Evolutionary conservation across 2,797 vertebrate genomes (phyloP).

Genomic region (Onychomys arenicola): DNA sequence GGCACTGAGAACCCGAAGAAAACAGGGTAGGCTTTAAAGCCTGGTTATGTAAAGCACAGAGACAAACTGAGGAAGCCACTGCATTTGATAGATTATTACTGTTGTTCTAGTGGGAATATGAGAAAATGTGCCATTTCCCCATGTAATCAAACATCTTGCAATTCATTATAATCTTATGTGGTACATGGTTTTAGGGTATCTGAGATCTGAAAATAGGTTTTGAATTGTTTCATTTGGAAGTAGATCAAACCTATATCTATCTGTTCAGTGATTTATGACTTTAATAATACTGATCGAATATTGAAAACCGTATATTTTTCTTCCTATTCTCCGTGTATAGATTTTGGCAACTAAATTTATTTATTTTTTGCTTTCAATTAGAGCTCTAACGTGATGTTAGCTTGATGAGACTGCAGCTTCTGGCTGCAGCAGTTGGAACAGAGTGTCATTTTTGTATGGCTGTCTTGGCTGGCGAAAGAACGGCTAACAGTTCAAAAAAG

Average conservation of each 20-base stretch:
- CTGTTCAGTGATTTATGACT: slow-evolving; percentile 67
- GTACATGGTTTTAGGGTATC: slow-evolving; percentile 62
- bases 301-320: slow-evolving; percentile 50
- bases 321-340: slow-evolving; percentile 48
- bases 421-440: slow-evolving; percentile 43
- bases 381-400: slow-evolving; percentile 33
- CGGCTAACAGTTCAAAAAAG: background rate
- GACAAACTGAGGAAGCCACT: slow-evolving; percentile 14
- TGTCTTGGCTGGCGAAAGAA: slow-evolving; percentile 27
- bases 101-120: slow-evolving; percentile 69
- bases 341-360: slow-evolving; percentile 42
- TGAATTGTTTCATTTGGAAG: slow-evolving; percentile 67
- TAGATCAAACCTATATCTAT: slow-evolving; percentile 45
- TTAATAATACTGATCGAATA: slow-evolving; percentile 59
- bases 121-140: slow-evolving; percentile 68
- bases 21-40: background rate
- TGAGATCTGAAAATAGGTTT: slow-evolving; percentile 58
- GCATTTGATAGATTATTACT: slow-evolving; percentile 74
- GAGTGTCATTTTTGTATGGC: slow-evolving; percentile 40
- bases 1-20: slow-evolving; percentile 64
- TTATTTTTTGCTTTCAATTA: slow-evolving; percentile 65
- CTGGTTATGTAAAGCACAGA: slow-evolving; percentile 70
- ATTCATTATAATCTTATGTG: slow-evolving; percentile 70
- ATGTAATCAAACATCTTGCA: slow-evolving; percentile 64
- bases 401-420: slow-evolving; percentile 9